These are phyloP conservation scores for Cryptotermes secundus DNA, from an alignment of 1,140 invertebrate genomes.

Conservation along the genomic window DNA sequence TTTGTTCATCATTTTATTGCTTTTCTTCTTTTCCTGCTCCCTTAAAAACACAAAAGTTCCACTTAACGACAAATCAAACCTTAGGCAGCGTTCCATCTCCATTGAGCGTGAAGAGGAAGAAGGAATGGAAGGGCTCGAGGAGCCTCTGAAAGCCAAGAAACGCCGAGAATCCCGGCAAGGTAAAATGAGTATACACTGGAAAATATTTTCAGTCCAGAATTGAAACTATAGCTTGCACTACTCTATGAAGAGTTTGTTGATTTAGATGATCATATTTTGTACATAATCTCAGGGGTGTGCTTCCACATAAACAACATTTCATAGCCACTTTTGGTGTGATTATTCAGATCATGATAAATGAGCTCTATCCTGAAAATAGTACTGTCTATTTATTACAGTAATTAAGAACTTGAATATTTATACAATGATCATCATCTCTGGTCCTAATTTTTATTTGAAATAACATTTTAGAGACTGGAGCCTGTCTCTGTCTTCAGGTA, in stretches of 20 bases:
- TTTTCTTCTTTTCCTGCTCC: conserved; percentile 32
- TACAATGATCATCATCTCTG: too few species aligned
- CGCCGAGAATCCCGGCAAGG: conserved; percentile 63
- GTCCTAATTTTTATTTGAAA: too few species aligned
- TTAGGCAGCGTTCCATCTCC: conserved; percentile 64
- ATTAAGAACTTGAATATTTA: too few species aligned
- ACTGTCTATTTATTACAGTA: too few species aligned
- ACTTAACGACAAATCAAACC: conserved; percentile 66
- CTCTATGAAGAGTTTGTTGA: background rate
- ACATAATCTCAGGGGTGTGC: background rate
- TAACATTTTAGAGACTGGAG: too few species aligned
- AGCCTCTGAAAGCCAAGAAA: conserved; percentile 65
- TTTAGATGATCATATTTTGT: background rate
- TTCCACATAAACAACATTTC: background rate
- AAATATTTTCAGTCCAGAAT: background rate
- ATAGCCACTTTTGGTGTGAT: background rate
- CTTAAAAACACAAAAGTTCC: conserved; percentile 52
- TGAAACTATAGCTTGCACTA: background rate
- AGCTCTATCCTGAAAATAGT: too few species aligned
- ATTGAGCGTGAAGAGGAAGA: conserved; percentile 61
- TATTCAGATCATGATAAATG: too few species aligned
- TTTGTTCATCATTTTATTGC: conserved; percentile 28
- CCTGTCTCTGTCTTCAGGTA: too few species aligned
- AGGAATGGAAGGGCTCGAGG: conserved; percentile 62
- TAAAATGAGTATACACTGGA: conserved; percentile 39